A percentile compares a stretch with the other conserved stretches of the same genome.
Conservation (phyloP, 1,140 invertebrate genomes). For the Sarcophaga bullata region DNA sequence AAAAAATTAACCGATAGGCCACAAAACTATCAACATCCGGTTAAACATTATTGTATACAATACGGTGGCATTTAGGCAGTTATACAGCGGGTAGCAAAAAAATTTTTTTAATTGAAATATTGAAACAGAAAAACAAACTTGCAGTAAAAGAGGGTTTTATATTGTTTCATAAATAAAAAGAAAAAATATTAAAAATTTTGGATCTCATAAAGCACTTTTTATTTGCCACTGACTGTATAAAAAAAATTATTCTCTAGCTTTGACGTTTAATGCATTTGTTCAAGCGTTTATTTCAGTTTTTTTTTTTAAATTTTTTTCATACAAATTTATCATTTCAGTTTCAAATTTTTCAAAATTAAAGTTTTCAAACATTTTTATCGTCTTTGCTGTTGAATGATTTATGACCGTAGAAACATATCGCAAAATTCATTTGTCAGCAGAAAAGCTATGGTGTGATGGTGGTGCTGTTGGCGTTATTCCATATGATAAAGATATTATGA, state of each 20-base stretch:
- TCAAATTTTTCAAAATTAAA: neutral
- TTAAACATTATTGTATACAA: neutral
- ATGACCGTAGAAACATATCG: neutral
- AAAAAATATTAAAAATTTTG: neutral
- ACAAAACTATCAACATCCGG: constrained; percentile 19
- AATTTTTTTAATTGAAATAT: neutral
- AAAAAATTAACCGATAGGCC: neutral
- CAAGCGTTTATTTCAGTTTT: constrained; percentile 9
- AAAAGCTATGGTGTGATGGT: too few relatives aligned
- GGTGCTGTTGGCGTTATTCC: neutral
- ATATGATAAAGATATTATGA: constrained; percentile 13
- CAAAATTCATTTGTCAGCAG: too few relatives aligned
- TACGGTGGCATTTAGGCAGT: neutral
- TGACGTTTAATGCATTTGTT: constrained; percentile 21
- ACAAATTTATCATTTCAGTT: neutral
- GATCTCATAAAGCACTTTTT: neutral
- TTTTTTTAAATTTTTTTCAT: neutral
- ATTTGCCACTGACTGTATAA: neutral
- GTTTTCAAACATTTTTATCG: neutral
- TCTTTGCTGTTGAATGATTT: neutral
- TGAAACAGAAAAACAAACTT: neutral
- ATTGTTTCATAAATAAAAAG: too few relatives aligned
- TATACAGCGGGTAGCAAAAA: neutral
- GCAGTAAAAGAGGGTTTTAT: too few relatives aligned
- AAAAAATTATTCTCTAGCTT: neutral